Evolutionary conservation across 2,113 vertebrate genomes (phyloP).

Genomic region (Archilochus colubris): DNA sequence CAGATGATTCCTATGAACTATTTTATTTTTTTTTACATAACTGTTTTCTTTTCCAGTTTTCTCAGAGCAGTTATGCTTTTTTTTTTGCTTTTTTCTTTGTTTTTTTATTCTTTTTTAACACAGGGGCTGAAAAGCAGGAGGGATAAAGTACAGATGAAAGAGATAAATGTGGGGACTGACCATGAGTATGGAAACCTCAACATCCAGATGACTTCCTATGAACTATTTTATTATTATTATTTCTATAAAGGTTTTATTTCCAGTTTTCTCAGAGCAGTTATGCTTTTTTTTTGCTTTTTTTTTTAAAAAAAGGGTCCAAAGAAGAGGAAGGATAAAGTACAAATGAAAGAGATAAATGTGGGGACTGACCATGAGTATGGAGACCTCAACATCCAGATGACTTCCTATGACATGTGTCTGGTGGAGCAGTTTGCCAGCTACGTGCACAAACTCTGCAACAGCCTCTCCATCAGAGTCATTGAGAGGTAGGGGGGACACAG

Average conservation of each 20-base stretch:
- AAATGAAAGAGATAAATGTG: constrained; percentile 76
- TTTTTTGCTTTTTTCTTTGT: not conserved
- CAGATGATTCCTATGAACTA: constrained; percentile 83
- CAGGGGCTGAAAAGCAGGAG: constrained; percentile 78
- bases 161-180: constrained; percentile 75
- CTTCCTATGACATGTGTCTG: constrained; percentile 87
- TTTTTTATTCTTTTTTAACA: not conserved
- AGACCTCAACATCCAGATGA: constrained; percentile 85
- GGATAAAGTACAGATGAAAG: constrained; percentile 77
- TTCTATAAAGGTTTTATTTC: too few species aligned
- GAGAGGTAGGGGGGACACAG: constrained; percentile 77
- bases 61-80: not conserved
- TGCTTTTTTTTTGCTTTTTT: too few species aligned
- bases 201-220: constrained; percentile 84
- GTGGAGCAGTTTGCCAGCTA: constrained; percentile 88
- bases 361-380: constrained; percentile 81
- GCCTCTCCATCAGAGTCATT: constrained; percentile 77
- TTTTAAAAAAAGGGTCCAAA: constrained; percentile 41
- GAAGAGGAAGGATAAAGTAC: constrained; percentile 79
- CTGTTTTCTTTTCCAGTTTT: too few species aligned
- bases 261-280: too few species aligned
- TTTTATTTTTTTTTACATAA: too few species aligned
- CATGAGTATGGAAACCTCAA: constrained; percentile 84
- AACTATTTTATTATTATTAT: constrained; percentile 28
- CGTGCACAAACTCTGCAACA: constrained; percentile 88